Evolutionary conservation across 1,140 invertebrate species (phyloP), one percentile per base, ranked within the genome.

Genomic region (Andricus grossulariae): DNA sequence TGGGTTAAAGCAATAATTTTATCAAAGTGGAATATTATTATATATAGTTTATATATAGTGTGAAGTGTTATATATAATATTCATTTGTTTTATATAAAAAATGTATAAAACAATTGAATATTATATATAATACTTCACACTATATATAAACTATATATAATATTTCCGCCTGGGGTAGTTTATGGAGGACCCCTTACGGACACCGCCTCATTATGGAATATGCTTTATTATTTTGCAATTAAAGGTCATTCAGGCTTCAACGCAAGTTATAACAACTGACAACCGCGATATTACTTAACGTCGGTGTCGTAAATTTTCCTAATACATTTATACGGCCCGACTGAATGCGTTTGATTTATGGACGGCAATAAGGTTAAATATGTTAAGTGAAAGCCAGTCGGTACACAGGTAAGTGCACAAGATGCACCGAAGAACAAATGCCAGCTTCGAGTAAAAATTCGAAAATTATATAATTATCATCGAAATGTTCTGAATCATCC

Each of bases 331-430:
- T 81, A 82, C 25, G n/a, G 80, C 76, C 77, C 57, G 74, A 82
- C 79, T 77, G 80, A 76, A 82, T 82, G 79, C 82, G 72, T 80
- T 82, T 82, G 80, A 82, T 85, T 82, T 85, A 85, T 78, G 80
- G 76, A 74, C 81, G 74, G 80, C 80, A 85, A 82, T 85, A 85
- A 83, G 84, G 80, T 83, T 80, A 85, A 83, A 85, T 82, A 83
- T 85, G 82, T 83, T 83, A 82, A 83, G 84, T 80, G 84, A 85
- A 82, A 85, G 83, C 81, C 71, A 79, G 71, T 45, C 60, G 39
- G 60, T 66, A 66, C n/a, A 39, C 13, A 16, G 10, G 25, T 45
- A 66, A 57, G 55, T 66, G 10, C n/a, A 39, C 60, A 66, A 66
- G 60, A 66, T 66, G 60, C 60, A 66, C 60, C 39, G 25, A 16